A percentile compares a stretch with the other conserved stretches of the same genome.
phyloP scores from a whole-genome alignment of 2,888 invertebrate genomes.

The Tetragonula carbonaria region DNA sequence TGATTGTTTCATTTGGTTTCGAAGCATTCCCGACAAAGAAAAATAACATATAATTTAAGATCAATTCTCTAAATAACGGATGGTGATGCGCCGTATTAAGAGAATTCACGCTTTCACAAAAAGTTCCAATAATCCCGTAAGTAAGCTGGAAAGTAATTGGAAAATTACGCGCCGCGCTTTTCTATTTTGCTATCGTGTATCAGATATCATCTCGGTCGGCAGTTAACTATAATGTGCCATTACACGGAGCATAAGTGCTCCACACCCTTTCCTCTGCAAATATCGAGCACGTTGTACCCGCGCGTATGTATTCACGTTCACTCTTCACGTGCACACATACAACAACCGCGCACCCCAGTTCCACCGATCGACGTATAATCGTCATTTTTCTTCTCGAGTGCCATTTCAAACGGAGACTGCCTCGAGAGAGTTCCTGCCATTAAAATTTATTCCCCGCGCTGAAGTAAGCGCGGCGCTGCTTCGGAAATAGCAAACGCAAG shows the following conservation, averaged over 20 bases:
- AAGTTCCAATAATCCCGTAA: not conserved
- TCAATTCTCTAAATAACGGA: not conserved
- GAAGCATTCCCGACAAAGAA: not conserved
- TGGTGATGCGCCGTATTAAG: too few relatives aligned
- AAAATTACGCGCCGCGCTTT: conserved; percentile 1
- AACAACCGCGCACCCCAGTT: not conserved
- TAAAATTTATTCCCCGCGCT: conserved; percentile 39
- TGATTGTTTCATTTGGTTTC: not conserved
- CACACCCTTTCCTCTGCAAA: conserved; percentile 47
- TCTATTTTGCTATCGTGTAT: not conserved
- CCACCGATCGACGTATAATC: conserved; percentile 36
- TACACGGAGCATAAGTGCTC: conserved; percentile 28
- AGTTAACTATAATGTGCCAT: conserved; percentile 40
- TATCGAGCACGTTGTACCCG: conserved; percentile 31
- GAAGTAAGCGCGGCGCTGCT: conserved; percentile 7
- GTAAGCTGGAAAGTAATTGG: not conserved
- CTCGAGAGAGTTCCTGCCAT: conserved; percentile 4
- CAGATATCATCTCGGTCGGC: conserved; percentile 35
- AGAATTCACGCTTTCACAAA: not conserved
- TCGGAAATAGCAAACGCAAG: not conserved
- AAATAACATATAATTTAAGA: not conserved
- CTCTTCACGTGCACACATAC: conserved; percentile 16
- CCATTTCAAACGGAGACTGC: conserved; percentile 15
- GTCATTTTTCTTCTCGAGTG: conserved; percentile 40
- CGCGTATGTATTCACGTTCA: conserved; percentile 40